Conservation (phyloP, 2,113 vertebrate species). For the Coturnix japonica region DNA sequence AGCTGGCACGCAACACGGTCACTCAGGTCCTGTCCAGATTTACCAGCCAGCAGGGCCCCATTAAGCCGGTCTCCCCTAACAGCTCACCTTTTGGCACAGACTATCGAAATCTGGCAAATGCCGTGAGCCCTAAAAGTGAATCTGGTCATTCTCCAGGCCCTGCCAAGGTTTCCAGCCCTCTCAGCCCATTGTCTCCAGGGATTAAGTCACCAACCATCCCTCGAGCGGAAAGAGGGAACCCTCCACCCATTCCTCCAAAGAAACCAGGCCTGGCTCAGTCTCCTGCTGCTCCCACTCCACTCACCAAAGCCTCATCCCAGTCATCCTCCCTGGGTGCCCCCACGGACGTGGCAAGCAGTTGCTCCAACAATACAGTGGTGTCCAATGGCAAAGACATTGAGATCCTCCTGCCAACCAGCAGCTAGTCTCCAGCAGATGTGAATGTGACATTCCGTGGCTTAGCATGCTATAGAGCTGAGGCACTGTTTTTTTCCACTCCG, state of each 20-base stretch:
- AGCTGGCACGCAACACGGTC: slow-evolving; percentile 91
- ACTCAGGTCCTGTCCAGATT: slow-evolving; percentile 94
- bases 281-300: slow-evolving; percentile 78
- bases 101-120: slow-evolving; percentile 85
- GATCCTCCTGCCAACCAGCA: slow-evolving; percentile 88
- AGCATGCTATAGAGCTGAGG: slow-evolving; percentile 57
- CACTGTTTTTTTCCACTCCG: slow-evolving; percentile 69
- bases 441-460: slow-evolving; percentile 66
- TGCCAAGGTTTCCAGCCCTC: slow-evolving; percentile 80
- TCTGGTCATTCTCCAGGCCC: slow-evolving; percentile 72
- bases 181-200: slow-evolving; percentile 83
- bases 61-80: slow-evolving; percentile 81
- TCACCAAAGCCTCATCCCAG: slow-evolving; percentile 75
- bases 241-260: slow-evolving; percentile 96
- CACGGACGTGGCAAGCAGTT: slow-evolving; percentile 82
- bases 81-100: slow-evolving; percentile 96
- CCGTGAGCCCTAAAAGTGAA: slow-evolving; percentile 69
- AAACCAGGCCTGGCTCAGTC: slow-evolving; percentile 92
- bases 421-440: slow-evolving; percentile 68
- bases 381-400: slow-evolving; percentile 91
- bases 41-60: slow-evolving; percentile 86
- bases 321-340: slow-evolving; percentile 47
- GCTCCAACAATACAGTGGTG: slow-evolving; percentile 76
- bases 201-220: slow-evolving; percentile 90
- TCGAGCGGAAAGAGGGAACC: slow-evolving; percentile 90